Conservation (phyloP, 2,113 vertebrate species). For the Trichechus manatus region DNA sequence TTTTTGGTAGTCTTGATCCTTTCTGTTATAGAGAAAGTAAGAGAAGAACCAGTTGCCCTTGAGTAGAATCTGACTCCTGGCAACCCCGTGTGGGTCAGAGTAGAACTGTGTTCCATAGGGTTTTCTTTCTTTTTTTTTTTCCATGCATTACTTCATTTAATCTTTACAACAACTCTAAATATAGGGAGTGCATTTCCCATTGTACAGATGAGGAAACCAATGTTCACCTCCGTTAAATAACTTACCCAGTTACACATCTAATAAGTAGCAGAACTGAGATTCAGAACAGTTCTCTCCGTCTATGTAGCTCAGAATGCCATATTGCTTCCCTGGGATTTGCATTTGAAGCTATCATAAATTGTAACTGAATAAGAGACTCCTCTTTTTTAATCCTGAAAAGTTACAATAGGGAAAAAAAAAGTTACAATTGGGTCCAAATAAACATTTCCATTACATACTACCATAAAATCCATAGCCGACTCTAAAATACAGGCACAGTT, state of each 20-base stretch:
- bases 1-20: background rate
- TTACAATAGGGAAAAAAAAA: background rate
- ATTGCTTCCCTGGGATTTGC: background rate
- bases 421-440: background rate
- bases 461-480: background rate
- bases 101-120: no score
- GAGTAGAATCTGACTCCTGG: no score
- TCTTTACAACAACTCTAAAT: no score
- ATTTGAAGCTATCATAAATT: background rate
- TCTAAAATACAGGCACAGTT: slow-evolving; percentile 11
- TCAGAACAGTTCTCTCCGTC: background rate
- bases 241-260: background rate
- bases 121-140: no score
- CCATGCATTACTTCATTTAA: no score
- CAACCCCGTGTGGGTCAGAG: no score
- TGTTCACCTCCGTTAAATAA: background rate
- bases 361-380: background rate
- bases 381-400: background rate
- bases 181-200: background rate
- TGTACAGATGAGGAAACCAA: background rate
- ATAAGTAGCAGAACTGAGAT: no score
- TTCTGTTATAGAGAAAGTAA: background rate
- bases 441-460: background rate
- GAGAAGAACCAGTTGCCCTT: background rate
- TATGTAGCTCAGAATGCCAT: background rate